Evolutionary conservation across 2,888 invertebrate genomes (phyloP).

Genomic region (Polydrusus pterygomalis): DNA sequence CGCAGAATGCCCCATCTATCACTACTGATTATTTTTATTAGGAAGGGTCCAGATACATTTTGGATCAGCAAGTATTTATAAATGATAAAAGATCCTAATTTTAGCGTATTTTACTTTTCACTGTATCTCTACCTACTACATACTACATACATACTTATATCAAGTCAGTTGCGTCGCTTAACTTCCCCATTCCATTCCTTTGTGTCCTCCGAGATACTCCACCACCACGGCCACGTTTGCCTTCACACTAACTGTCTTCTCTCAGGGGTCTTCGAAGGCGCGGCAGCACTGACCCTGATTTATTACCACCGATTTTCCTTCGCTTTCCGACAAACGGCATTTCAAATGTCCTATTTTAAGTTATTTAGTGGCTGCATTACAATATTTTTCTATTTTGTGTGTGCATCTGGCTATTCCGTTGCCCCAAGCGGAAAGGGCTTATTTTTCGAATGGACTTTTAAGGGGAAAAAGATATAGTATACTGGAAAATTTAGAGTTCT

Average conservation of each 20-base stretch:
- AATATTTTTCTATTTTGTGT: conserved; percentile 46
- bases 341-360: conserved; percentile 52
- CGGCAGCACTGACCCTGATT: conserved; percentile 41
- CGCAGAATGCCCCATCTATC: too few relatives aligned
- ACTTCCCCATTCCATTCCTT: neutral
- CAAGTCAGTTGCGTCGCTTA: too few relatives aligned
- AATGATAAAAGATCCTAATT: too few relatives aligned
- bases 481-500: too few relatives aligned
- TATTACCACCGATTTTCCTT: conserved; percentile 43
- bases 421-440: conserved; percentile 32
- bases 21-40: too few relatives aligned
- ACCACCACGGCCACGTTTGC: conserved; percentile 2
- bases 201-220: conserved; percentile 12
- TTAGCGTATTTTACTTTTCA: too few relatives aligned
- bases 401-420: conserved; percentile 35
- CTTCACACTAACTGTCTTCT: conserved; percentile 9
- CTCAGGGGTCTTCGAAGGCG: conserved; percentile 24
- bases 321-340: conserved; percentile 50
- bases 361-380: conserved; percentile 52
- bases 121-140: too few relatives aligned
- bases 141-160: too few relatives aligned
- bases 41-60: too few relatives aligned
- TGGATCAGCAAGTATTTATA: too few relatives aligned
- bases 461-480: neutral
- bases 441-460: neutral